phyloP scores from a whole-genome alignment of 2,113 vertebrate species.

The Sapajus apella region DNA sequence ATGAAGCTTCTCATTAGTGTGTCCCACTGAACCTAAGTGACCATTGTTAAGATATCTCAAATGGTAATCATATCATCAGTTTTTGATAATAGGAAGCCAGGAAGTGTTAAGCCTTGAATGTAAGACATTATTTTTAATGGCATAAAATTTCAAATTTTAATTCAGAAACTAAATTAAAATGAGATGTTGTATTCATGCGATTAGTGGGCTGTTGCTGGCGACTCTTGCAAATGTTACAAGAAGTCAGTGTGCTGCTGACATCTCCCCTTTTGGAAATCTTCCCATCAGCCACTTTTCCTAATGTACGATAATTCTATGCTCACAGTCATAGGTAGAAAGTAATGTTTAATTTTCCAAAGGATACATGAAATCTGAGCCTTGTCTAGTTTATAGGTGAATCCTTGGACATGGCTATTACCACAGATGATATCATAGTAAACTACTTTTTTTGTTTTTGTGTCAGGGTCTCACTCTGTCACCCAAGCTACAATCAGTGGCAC shows the following conservation, averaged over 20 bases:
- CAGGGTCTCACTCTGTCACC: not conserved
- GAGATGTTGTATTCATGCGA: not conserved
- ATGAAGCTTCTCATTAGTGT: not conserved
- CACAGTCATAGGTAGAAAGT: not conserved
- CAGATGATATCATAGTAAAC: not conserved
- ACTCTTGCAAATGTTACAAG: not conserved
- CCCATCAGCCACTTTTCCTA: not conserved
- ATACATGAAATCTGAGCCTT: not conserved
- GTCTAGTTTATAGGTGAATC: not conserved
- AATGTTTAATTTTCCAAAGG: not conserved
- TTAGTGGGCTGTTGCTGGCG: not conserved
- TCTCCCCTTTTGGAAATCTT: not conserved
- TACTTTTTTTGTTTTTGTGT: not conserved
- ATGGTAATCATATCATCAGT: not conserved
- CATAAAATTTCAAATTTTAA: constrained; percentile 11
- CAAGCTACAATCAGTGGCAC: not conserved
- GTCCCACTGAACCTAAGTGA: not conserved
- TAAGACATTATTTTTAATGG: constrained; percentile 29
- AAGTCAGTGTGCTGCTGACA: not conserved
- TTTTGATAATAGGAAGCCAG: constrained; percentile 25
- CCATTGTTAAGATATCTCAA: not conserved
- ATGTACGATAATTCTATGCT: rapidly evolving
- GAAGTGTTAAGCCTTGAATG: constrained; percentile 21
- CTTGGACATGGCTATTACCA: not conserved
- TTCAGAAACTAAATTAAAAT: not conserved